Conservation (phyloP, 2,113 vertebrate genomes). For the Paradoxurus hermaphroditus region DNA sequence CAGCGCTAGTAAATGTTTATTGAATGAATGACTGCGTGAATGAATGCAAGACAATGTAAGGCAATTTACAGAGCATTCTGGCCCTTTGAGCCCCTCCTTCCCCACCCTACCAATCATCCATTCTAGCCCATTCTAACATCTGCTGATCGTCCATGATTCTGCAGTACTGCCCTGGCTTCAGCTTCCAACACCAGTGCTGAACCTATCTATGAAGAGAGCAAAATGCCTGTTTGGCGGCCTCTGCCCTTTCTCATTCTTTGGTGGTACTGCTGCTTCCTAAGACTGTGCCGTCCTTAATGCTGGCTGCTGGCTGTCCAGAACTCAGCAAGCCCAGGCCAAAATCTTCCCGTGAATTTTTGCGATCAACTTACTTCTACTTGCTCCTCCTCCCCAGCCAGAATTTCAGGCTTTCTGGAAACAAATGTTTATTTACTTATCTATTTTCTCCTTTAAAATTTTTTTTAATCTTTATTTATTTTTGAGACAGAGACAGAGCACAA, state of each 20-base stretch:
- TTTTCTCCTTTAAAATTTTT: background rate
- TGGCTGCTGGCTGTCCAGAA: background rate
- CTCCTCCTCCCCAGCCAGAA: background rate
- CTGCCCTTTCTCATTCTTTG: background rate
- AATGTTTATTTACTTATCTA: background rate
- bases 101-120: background rate
- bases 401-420: background rate
- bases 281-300: background rate
- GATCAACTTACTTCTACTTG: background rate
- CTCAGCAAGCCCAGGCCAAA: background rate
- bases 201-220: background rate
- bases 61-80: background rate
- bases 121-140: background rate
- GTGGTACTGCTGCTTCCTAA: background rate
- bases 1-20: background rate
- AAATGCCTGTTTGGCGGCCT: background rate
- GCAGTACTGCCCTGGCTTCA: background rate
- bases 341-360: background rate
- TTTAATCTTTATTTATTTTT: too few relatives aligned
- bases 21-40: background rate
- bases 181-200: background rate
- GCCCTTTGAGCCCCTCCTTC: background rate
- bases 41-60: background rate
- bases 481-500: too few relatives aligned
- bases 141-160: background rate